A percentile compares a stretch with the other conserved stretches of the same genome.
Evolutionary conservation across 2,797 vertebrate genomes (phyloP).

Genomic region (Centroberyx gerrardi): DNA sequence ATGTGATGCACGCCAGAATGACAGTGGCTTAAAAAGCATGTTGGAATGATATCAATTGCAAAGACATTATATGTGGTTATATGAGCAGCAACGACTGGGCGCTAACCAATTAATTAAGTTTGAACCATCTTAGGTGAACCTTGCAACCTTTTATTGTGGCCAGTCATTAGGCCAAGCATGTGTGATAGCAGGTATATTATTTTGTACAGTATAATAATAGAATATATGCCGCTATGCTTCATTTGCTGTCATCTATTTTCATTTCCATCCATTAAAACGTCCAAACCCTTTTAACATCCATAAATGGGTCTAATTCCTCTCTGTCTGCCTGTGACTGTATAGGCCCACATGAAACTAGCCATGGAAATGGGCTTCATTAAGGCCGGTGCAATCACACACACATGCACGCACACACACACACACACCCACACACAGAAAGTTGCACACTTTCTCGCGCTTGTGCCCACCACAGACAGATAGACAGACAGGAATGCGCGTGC

Average conservation of each 20-base stretch:
- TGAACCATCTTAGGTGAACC: slow-evolving; percentile 38
- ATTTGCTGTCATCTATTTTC: slow-evolving; percentile 68
- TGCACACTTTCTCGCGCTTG: slow-evolving; percentile 12
- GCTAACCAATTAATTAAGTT: slow-evolving; percentile 35
- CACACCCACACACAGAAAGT: slow-evolving; percentile 24
- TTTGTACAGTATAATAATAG: slow-evolving; percentile 40
- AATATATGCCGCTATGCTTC: slow-evolving; percentile 59
- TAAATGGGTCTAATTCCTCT: slow-evolving; percentile 75
- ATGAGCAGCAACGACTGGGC: slow-evolving; percentile 32
- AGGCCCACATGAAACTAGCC: slow-evolving; percentile 69
- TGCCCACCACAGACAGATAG: slow-evolving; percentile 13
- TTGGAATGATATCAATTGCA: slow-evolving; percentile 16
- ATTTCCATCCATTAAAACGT: slow-evolving; percentile 72
- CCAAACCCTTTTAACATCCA: slow-evolving; percentile 78
- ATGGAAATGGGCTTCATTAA: slow-evolving; percentile 78
- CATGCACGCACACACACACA: slow-evolving; percentile 11
- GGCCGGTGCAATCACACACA: slow-evolving; percentile 39
- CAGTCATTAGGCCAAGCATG: slow-evolving; percentile 24
- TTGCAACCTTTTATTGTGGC: slow-evolving; percentile 34
- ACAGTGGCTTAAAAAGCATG: background rate
- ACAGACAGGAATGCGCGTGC: background rate
- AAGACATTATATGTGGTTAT: slow-evolving; percentile 3
- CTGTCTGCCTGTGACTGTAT: slow-evolving; percentile 66
- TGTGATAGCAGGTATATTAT: slow-evolving; percentile 38
- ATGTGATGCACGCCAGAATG: background rate